Percentiles rank a stretch among this genome's conserved stretches.
phyloP scores from a whole-genome alignment of 2,888 invertebrate species.

The Tiliacea citrago region DNA sequence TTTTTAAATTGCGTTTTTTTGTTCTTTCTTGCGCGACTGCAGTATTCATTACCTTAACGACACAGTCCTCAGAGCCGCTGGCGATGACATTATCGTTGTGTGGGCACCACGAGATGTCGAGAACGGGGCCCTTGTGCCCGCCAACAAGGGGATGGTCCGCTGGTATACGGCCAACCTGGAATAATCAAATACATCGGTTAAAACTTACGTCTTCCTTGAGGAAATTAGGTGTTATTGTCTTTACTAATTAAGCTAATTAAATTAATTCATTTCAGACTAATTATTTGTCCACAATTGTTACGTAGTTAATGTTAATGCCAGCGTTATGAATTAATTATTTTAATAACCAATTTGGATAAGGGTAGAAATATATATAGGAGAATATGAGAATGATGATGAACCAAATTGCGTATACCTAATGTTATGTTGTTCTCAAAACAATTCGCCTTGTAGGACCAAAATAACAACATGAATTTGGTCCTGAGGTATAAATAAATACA shows the following conservation, averaged over 20 bases:
- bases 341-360: not conserved
- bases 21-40: not conserved
- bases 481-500: not conserved
- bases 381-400: not conserved
- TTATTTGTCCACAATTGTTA: too few species aligned
- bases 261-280: too few species aligned
- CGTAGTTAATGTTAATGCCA: not conserved
- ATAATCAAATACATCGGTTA: constrained; percentile 2
- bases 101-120: constrained; percentile 99
- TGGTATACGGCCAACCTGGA: constrained; percentile 97
- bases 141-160: constrained; percentile 98
- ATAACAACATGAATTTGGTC: not conserved
- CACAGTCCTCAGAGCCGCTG: constrained; percentile 99
- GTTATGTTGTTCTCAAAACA: constrained; percentile 6
- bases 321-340: not conserved
- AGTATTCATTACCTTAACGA: constrained; percentile 93
- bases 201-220: constrained; percentile 7
- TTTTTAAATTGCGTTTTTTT: not conserved
- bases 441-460: not conserved
- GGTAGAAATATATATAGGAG: too few species aligned
- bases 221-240: not conserved
- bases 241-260: not conserved
- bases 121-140: constrained; percentile 98
- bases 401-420: not conserved
- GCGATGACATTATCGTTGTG: constrained; percentile 99